These are phyloP conservation scores for Lagodon rhomboides DNA, from an alignment of 2,797 vertebrate genomes.

Conservation along the genomic window DNA sequence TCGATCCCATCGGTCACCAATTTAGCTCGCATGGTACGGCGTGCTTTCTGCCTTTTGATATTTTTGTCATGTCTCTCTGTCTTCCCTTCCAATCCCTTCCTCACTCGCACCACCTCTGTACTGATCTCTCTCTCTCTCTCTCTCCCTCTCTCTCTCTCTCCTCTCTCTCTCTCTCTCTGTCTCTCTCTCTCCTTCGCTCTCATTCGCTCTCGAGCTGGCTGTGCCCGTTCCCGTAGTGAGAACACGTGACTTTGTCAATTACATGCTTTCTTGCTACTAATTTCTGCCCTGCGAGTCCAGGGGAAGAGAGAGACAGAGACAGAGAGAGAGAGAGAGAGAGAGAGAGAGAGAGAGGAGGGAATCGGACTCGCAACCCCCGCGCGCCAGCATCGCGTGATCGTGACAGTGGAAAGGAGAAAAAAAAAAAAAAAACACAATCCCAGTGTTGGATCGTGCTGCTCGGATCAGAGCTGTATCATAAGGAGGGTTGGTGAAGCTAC, in stretches of 20 bases:
- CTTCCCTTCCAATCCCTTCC: constrained; percentile 82
- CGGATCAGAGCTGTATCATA: too few relatives aligned
- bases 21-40: constrained; percentile 97
- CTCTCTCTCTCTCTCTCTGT: constrained; percentile 52
- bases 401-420: too few relatives aligned
- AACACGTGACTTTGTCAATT: constrained; percentile 98
- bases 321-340: background rate
- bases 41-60: constrained; percentile 94
- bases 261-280: constrained; percentile 93
- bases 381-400: background rate
- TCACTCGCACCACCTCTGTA: constrained; percentile 76
- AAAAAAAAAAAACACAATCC: too few relatives aligned
- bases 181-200: constrained; percentile 80
- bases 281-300: constrained; percentile 64
- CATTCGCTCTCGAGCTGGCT: constrained; percentile 81
- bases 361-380: constrained; percentile 34
- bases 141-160: constrained; percentile 68
- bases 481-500: constrained; percentile 17
- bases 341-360: background rate
- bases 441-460: too few relatives aligned
- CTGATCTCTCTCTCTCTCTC: constrained; percentile 65
- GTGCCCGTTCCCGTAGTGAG: constrained; percentile 84
- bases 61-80: constrained; percentile 87
- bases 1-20: constrained; percentile 92
- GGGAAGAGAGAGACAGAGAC: background rate